These are phyloP conservation scores for Aleiodes leptofemur DNA, from an alignment of 2,888 invertebrate genomes.

Conservation along the genomic window DNA sequence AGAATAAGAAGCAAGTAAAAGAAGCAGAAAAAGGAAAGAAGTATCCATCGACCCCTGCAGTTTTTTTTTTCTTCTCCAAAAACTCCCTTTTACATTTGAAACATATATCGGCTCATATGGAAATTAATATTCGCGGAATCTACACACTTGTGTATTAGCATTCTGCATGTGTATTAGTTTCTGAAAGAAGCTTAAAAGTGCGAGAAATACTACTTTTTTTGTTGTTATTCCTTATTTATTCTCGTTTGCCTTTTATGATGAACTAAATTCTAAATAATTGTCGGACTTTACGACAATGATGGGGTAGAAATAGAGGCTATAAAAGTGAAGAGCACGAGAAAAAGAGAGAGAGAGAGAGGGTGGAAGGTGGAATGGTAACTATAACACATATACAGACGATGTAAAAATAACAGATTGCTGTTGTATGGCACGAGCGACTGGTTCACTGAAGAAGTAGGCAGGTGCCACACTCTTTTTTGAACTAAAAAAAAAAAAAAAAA, in stretches of 20 bases:
- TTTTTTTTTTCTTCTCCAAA: conserved; percentile 41
- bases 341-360: conserved; percentile 16
- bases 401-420: conserved; percentile 51
- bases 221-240: conserved; percentile 35
- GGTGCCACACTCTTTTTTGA: conserved; percentile 68
- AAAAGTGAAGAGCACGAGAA: conserved; percentile 25
- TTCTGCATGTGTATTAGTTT: background rate
- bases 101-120: conserved; percentile 70
- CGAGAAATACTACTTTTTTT: conserved; percentile 29
- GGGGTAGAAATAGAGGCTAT: conserved; percentile 40
- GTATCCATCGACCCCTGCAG: conserved; percentile 51
- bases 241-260: conserved; percentile 10
- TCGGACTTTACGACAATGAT: conserved; percentile 19
- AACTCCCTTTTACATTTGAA: conserved; percentile 65
- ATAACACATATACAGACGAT: conserved; percentile 29
- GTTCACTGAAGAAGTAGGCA: conserved; percentile 62
- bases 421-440: conserved; percentile 55
- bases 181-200: conserved; percentile 31
- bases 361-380: conserved; percentile 16
- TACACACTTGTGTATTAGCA: background rate
- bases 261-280: conserved; percentile 28
- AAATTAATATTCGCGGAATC: conserved; percentile 63
- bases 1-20: too few relatives aligned
- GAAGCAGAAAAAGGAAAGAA: background rate
- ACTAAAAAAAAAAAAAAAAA: conserved; percentile 42